phyloP scores from a whole-genome alignment of 2,113 vertebrate genomes.

The Notechis scutatus region DNA sequence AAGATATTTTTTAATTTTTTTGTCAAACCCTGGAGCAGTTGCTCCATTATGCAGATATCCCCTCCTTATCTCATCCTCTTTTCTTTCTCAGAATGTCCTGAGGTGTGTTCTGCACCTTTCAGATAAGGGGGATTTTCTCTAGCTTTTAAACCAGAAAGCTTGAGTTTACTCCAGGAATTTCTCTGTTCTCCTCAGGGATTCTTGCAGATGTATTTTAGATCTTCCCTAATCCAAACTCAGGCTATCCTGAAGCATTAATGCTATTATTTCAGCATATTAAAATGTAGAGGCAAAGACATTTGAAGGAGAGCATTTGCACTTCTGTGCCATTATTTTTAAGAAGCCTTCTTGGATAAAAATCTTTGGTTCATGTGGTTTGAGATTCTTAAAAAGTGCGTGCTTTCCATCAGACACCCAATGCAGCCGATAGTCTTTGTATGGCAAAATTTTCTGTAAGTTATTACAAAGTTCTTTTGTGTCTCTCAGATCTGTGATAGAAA shows the following conservation, averaged over 20 bases:
- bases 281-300: background rate
- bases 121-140: background rate
- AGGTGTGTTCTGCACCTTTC: background rate
- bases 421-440: background rate
- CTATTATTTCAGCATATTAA: background rate
- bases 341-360: background rate
- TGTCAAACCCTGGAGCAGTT: background rate
- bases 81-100: background rate
- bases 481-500: background rate
- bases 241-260: background rate
- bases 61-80: background rate
- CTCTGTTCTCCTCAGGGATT: background rate
- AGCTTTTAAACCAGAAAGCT: background rate
- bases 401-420: background rate
- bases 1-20: background rate
- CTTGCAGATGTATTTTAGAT: background rate
- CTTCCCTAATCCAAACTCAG: background rate
- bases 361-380: background rate
- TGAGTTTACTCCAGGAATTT: background rate
- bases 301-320: background rate
- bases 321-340: background rate
- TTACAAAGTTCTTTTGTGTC: background rate
- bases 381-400: background rate
- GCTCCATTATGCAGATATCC: background rate
- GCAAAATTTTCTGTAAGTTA: background rate